Base-by-base conservation (phyloP, 2,797 vertebrate species). In the Anabacerthia variegaticeps region DNA sequence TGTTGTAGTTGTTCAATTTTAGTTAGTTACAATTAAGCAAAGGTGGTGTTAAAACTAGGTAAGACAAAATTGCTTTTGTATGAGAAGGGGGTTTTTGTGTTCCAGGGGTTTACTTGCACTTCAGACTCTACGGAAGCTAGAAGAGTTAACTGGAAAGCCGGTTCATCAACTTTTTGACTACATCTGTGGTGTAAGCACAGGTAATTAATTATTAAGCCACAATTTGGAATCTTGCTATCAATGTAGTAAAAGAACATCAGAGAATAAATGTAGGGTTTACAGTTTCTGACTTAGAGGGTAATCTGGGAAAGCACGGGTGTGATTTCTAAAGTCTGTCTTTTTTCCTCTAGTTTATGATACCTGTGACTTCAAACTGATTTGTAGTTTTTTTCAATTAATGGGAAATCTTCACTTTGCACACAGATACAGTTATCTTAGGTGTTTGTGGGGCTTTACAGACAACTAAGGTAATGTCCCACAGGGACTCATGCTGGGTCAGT, bases 121-220 rank as follows among this genome's bases (percentile, higher is more conserved):
- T 97, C 99, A 99, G 97, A 98, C 99, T 34, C 97, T 99, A 61
- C 98, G 98, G 79, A 99, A 99, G 97, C 97, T 99, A 92, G 99
- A 99, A 96, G 98, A 98, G 80, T 96, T 99, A 92, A 99, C 99
- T 69, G 99, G 99, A 88, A 99, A 99, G 96, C 99, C 98, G 4
- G 97, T 99, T 97, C 98, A 99, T 97, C 98, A 99, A 84, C 98
- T 99, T 67, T 99, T 99, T 97, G 99, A 99, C 97, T 99, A 99
- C 93, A 99, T 99, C 88, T 99, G 99, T 97, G 99, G 99, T n/a
- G 99, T 99, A 93, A 99, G 99, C 98, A 99, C 99, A 99, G 99
- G 99, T 99, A 98, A 97, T 63, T 99, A 98, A 97, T 59, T 93
- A 59, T 54, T 55, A 52, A 74, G 44, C 10, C 5, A 71, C 27